Evolutionary conservation across 2,888 invertebrate genomes (phyloP), one percentile per base, ranked within the genome.

Genomic region (Lamellibrachia satsuma): DNA sequence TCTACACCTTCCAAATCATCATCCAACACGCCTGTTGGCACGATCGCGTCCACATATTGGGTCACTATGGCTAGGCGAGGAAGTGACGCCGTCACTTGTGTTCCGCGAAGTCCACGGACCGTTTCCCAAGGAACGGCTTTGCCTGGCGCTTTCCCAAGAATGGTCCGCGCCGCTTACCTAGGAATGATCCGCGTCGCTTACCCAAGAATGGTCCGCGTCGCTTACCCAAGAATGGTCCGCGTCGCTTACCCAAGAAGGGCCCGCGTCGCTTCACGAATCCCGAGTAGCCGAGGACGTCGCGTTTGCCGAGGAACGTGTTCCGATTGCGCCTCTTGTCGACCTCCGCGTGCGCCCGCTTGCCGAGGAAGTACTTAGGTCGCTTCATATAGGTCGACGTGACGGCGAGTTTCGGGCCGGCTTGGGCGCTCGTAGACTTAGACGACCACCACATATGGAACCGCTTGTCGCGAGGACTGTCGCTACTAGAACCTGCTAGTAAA

Each of bases 281-380:
- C 22, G 75, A 75, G 22, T 75, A 75, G n/a, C n/a, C 75, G 75
- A 75, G 22, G 75, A n/a, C 11, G 75, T 22, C 75, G 22, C 75
- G 75, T 15, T 75, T 75, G n/a, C 75, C 75, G 75, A 75, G 75
- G 75, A 75, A 75, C 75, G 75, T 75, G 75, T 75, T 75, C n/a
- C 75, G 75, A n/a, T 75, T 75, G 22, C 75, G 75, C n/a, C 75
- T 15, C 22, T 75, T 75, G 2, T 75, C 75, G 22, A 75, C 75
- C 75, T 75, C n/a, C 75, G 75, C 75, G 6, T n/a, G 75, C 15
- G 75, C 75, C 75, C 75, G 75, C 75, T 75, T 75, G 75, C 75
- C 75, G 75, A 75, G 75, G 22, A 75, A 75, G 75, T 75, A 75
- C 75, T 75, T 75, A 15, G 75, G 75, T 75, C 75, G 75, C 22